A percentile compares a stretch with the other conserved stretches of the same genome.
Evolutionary conservation across 2,888 invertebrate species (phyloP).

Genomic region (Pristionchus mayeri): DNA sequence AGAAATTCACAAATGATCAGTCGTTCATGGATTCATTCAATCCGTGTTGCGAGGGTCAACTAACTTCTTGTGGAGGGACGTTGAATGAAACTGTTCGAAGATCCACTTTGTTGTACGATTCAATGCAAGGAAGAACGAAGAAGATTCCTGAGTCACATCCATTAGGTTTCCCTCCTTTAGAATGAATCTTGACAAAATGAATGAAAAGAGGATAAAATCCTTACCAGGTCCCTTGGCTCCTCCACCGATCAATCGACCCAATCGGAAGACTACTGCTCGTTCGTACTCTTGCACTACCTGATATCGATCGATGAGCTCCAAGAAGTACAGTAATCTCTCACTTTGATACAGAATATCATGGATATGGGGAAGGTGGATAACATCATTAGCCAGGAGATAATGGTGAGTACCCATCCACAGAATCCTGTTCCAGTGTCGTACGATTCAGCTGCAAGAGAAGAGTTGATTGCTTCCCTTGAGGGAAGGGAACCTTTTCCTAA

Average conservation of each 20-base stretch:
- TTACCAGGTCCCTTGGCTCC: conserved; percentile 82
- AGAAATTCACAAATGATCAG: no score
- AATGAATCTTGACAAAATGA: no score
- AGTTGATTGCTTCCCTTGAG: background rate
- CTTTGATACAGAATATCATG: conserved; percentile 70
- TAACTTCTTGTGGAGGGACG: conserved; percentile 96
- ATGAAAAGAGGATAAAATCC: background rate
- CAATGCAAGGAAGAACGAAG: conserved; percentile 87
- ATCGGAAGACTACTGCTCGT: conserved; percentile 89
- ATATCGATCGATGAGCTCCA: no score
- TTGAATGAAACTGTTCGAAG: conserved; percentile 94
- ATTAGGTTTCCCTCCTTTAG: no score
- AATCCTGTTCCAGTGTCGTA: conserved; percentile 74
- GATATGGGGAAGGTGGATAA: conserved; percentile 68
- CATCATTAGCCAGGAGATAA: conserved; percentile 67
- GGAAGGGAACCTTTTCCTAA: no score
- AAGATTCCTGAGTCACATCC: conserved; percentile 60
- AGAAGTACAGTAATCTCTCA: conserved; percentile 26
- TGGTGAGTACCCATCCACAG: conserved; percentile 70
- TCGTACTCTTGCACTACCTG: conserved; percentile 79
- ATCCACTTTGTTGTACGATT: conserved; percentile 89
- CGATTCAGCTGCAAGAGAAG: conserved; percentile 69
- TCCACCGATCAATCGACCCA: conserved; percentile 85
- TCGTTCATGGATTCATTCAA: no score
- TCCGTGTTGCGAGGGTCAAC: conserved; percentile 27